Conservation (phyloP, 2,797 vertebrate species). For the Synanceia verrucosa region DNA sequence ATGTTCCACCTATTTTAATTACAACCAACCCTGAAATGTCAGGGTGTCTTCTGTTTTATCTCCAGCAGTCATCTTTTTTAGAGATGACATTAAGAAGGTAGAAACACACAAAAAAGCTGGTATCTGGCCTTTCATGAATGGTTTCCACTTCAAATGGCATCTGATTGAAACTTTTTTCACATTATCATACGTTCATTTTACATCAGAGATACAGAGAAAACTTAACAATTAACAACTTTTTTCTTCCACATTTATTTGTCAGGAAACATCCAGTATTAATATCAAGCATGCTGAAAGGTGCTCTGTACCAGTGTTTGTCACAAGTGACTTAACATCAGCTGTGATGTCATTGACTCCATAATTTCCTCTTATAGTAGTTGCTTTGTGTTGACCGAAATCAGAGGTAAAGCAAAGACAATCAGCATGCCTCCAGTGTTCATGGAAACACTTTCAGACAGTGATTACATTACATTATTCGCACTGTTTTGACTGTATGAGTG, state of each 20-base stretch:
- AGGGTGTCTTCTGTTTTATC: neutral
- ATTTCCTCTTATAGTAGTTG: no score
- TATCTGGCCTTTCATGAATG: neutral
- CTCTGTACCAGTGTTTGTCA: no score
- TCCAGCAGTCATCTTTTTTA: neutral
- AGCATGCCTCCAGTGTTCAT: neutral
- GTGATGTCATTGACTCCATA: no score
- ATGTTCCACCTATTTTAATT: neutral
- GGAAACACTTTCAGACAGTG: constrained; percentile 42
- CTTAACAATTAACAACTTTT: neutral
- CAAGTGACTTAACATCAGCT: no score
- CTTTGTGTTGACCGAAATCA: no score
- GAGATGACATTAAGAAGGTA: neutral
- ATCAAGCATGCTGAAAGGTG: neutral
- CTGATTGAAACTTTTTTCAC: neutral
- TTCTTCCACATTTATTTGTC: neutral
- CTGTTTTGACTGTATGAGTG: constrained; percentile 55
- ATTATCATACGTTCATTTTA: neutral
- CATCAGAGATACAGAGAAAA: neutral
- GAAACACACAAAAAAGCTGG: constrained; percentile 5
- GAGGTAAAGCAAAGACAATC: neutral
- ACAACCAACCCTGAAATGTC: constrained; percentile 11
- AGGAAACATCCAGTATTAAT: neutral
- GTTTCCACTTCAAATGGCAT: neutral
- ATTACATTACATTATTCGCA: constrained; percentile 60